These are phyloP conservation scores for Clupea harengus DNA, from an alignment of 2,113 vertebrate species.

Conservation along the genomic window DNA sequence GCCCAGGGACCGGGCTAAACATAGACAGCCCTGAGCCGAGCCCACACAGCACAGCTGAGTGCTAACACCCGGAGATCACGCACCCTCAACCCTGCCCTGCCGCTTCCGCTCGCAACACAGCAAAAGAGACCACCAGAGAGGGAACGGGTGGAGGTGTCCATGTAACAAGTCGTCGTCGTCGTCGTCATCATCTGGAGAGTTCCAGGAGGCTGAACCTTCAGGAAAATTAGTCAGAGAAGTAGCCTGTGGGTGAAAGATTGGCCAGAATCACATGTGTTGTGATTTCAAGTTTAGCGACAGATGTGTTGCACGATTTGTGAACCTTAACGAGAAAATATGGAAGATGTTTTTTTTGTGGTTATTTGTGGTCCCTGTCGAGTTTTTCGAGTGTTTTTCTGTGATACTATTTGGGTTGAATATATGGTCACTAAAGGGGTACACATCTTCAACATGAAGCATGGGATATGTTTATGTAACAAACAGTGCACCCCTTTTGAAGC, in stretches of 20 bases:
- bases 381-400: no score
- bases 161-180: background rate
- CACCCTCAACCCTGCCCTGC: background rate
- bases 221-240: background rate
- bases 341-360: background rate
- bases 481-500: background rate
- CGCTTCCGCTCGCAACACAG: background rate
- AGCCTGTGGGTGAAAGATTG: background rate
- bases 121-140: background rate
- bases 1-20: conserved; percentile 41
- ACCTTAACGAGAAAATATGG: background rate
- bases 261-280: background rate
- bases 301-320: background rate
- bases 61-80: background rate
- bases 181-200: background rate
- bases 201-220: background rate
- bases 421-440: no score
- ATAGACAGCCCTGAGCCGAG: conserved; percentile 47
- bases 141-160: background rate
- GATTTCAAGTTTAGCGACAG: background rate
- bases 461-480: background rate
- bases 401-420: no score
- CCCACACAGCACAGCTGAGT: conserved; percentile 44
- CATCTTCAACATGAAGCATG: no score
- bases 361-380: background rate